Conservation (phyloP, 2,797 vertebrate species). For the Microctenopoma stevenorrisi region DNA sequence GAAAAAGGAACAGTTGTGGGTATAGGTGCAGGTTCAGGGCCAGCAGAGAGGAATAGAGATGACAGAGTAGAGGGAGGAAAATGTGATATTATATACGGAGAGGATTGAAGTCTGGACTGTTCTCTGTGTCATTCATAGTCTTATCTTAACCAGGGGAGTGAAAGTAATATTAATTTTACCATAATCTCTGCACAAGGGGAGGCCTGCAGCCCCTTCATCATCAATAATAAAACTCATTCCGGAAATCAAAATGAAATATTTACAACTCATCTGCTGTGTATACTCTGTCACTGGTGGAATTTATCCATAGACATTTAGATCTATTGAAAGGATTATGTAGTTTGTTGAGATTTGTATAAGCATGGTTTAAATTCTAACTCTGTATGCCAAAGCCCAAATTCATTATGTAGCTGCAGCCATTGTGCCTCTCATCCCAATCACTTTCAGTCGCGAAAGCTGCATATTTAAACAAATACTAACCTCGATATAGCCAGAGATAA, state of each 20-base stretch:
- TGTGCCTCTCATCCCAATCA: conserved; percentile 46
- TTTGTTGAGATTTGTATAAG: conserved; percentile 38
- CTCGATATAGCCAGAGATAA: conserved; percentile 70
- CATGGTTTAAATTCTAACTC: conserved; percentile 39
- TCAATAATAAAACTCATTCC: conserved; percentile 73
- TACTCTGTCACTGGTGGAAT: conserved; percentile 49
- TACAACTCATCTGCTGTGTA: conserved; percentile 60
- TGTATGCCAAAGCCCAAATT: conserved; percentile 25
- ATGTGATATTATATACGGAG: conserved; percentile 48
- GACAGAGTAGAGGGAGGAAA: conserved; percentile 50
- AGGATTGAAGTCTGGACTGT: conserved; percentile 55
- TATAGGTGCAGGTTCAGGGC: conserved; percentile 57
- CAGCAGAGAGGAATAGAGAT: conserved; percentile 50
- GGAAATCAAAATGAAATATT: conserved; percentile 77
- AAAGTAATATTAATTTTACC: conserved; percentile 65
- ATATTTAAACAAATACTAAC: conserved; percentile 69
- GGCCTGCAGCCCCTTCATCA: conserved; percentile 54
- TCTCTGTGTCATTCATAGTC: conserved; percentile 50
- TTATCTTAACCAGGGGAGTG: conserved; percentile 54
- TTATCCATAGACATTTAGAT: conserved; percentile 47
- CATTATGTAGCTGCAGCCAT: conserved; percentile 34
- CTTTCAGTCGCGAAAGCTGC: conserved; percentile 48
- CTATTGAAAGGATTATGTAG: conserved; percentile 28
- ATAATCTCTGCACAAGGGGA: conserved; percentile 54
- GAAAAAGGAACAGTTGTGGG: conserved; percentile 44